A percentile compares a stretch with the other conserved stretches of the same genome.
phyloP scores from a whole-genome alignment of 2,797 vertebrate genomes.

The Propithecus perrieri region DNA sequence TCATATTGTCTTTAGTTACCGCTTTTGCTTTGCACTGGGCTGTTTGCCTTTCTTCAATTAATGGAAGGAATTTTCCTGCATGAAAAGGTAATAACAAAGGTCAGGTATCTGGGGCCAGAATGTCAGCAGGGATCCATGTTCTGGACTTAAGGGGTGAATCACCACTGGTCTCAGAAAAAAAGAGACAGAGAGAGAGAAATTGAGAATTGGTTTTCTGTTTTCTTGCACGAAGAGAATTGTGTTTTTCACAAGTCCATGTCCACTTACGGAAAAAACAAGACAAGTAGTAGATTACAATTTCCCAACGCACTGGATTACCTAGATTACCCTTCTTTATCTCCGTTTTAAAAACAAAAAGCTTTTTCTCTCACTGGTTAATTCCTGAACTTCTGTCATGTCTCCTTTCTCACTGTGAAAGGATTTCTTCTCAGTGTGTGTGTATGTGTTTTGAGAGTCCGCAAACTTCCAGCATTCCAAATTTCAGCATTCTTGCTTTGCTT shows the following conservation, averaged over 20 bases:
- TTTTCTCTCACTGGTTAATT: neutral
- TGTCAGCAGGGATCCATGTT: neutral
- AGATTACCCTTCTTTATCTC: neutral
- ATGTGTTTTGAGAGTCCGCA: neutral
- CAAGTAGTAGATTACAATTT: neutral
- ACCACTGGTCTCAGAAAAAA: neutral
- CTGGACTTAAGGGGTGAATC: neutral
- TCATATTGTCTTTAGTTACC: neutral
- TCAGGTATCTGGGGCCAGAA: neutral
- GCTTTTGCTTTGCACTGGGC: neutral
- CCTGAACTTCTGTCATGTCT: neutral
- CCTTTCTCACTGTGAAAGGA: neutral
- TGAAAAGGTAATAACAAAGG: neutral
- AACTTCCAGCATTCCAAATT: neutral
- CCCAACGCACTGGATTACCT: neutral
- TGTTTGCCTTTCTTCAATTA: neutral
- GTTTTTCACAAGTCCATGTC: slow-evolving; percentile 5
- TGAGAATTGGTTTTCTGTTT: slow-evolving; percentile 15
- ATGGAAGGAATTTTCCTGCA: slow-evolving; percentile 24
- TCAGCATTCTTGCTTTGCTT: neutral
- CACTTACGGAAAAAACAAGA: neutral
- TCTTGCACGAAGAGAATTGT: neutral
- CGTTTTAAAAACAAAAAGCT: neutral
- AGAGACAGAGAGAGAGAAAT: neutral
- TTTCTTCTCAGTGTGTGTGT: neutral